A percentile compares a stretch with the other conserved stretches of the same genome.
These are phyloP conservation scores for Meda fulgida DNA, from an alignment of 2,797 vertebrate genomes.

Conservation along the genomic window DNA sequence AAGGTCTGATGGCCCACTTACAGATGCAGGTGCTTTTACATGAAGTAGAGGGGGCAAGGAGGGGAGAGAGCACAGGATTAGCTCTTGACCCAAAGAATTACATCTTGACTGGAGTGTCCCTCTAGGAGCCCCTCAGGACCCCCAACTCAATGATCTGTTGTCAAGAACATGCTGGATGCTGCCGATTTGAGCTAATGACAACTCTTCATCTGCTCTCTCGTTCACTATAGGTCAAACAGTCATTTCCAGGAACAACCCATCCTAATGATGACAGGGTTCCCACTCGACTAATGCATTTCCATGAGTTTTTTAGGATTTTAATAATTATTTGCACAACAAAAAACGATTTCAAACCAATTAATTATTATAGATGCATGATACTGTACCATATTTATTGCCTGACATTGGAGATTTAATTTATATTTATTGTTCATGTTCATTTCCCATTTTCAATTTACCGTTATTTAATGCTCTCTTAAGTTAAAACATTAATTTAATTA, in stretches of 20 bases:
- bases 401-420: background rate
- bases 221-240: background rate
- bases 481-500: no score
- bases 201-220: background rate
- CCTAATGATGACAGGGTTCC: background rate
- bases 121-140: background rate
- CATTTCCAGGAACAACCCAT: constrained; percentile 3
- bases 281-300: background rate
- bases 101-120: constrained; percentile 29
- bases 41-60: constrained; percentile 19
- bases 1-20: constrained; percentile 28
- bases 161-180: constrained; percentile 12
- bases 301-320: background rate
- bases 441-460: background rate
- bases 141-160: constrained; percentile 10
- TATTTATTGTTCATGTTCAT: background rate
- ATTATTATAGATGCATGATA: background rate
- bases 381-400: background rate
- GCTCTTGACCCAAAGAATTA: constrained; percentile 26
- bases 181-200: constrained; percentile 33
- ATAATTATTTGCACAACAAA: background rate
- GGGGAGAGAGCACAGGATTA: constrained; percentile 26
- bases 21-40: constrained; percentile 35
- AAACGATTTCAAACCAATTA: background rate
- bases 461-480: background rate